These are phyloP conservation scores for Thalassaphorura encarpata DNA, from an alignment of 1,140 invertebrate genomes.

Conservation along the genomic window DNA sequence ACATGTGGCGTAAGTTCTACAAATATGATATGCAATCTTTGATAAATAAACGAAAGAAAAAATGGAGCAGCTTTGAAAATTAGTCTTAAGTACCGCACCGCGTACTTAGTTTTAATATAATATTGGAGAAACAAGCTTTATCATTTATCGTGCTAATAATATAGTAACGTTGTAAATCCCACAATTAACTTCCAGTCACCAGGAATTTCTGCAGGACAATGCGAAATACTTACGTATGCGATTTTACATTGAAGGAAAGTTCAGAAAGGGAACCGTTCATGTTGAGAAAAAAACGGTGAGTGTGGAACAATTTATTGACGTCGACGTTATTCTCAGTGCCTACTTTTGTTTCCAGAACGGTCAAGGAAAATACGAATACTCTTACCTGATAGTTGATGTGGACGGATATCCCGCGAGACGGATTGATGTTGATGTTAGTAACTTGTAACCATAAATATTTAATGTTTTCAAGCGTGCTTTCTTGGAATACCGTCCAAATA, in stretches of 20 bases:
- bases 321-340: conserved; percentile 1
- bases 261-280: conserved; percentile 67
- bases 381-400: conserved; percentile 71
- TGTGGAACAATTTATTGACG: background rate
- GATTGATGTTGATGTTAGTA: conserved; percentile 43
- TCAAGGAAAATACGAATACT: conserved; percentile 62
- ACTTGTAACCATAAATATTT: too few species aligned
- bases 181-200: conserved; percentile 47
- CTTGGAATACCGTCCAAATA: too few species aligned
- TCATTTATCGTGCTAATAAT: too few species aligned
- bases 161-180: background rate
- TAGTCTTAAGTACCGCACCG: too few species aligned
- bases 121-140: too few species aligned
- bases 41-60: background rate
- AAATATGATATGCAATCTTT: background rate
- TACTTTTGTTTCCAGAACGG: conserved; percentile 53
- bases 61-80: too few species aligned
- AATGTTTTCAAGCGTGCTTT: too few species aligned
- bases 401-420: conserved; percentile 60
- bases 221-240: conserved; percentile 70
- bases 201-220: conserved; percentile 60
- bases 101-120: too few species aligned
- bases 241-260: conserved; percentile 75
- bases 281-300: conserved; percentile 76
- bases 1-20: conserved; percentile 46